phyloP scores from a whole-genome alignment of 2,888 invertebrate genomes.

The Tiphia femorata region DNA sequence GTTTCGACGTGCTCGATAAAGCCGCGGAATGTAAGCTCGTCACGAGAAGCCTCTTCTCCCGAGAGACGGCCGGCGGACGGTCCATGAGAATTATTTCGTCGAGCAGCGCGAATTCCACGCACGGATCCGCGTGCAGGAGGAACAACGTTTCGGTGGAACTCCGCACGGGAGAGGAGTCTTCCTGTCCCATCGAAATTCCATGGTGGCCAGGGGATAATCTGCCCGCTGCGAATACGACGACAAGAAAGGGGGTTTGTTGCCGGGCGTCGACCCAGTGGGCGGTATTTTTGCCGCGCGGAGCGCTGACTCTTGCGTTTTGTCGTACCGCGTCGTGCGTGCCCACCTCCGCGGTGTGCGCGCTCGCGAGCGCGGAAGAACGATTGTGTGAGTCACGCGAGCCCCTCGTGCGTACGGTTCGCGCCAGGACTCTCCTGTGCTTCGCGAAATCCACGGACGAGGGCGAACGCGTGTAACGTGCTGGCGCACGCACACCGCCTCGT shows the following conservation, averaged over 20 bases:
- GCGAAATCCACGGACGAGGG: no score
- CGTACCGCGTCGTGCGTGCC: constrained; percentile 20
- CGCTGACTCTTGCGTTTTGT: constrained; percentile 44
- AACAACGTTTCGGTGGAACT: not conserved
- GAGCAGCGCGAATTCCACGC: constrained; percentile 21
- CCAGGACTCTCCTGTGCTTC: no score
- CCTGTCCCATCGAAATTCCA: constrained; percentile 41
- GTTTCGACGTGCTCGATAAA: no score
- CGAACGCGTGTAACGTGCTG: no score
- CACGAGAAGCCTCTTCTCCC: not conserved
- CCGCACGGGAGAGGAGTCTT: constrained; percentile 14
- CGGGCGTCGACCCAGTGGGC: constrained; percentile 49
- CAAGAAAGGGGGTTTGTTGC: constrained; percentile 39
- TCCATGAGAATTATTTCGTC: constrained; percentile 36
- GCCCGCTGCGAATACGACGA: constrained; percentile 47
- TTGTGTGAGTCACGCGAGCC: no score
- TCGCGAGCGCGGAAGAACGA: constrained; percentile 25
- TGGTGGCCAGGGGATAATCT: constrained; percentile 36
- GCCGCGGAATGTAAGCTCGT: no score
- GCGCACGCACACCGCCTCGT: no score
- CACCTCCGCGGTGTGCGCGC: constrained; percentile 8
- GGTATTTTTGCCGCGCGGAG: constrained; percentile 50
- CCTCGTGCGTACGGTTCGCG: no score
- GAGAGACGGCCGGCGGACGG: constrained; percentile 1
- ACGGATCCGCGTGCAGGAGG: not conserved